phyloP scores from a whole-genome alignment of 2,888 invertebrate species.

The Drosophila algonquin region DNA sequence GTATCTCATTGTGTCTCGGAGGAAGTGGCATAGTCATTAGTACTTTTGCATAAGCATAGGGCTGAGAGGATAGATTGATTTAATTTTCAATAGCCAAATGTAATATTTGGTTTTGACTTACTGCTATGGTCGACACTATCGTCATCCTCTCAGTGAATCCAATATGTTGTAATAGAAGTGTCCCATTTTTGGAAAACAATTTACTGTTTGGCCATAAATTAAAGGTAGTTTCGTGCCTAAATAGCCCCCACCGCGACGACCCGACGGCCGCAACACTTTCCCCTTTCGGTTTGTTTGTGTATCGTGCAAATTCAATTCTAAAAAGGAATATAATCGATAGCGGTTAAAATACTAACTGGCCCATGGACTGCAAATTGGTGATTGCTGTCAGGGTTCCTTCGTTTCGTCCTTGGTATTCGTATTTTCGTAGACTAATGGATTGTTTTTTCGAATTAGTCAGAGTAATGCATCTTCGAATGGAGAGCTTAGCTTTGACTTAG shows the following conservation, averaged over 20 bases:
- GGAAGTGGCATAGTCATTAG: no score
- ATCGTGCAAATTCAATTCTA: slow-evolving; percentile 63
- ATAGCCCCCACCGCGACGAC: not conserved
- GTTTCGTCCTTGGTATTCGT: not conserved
- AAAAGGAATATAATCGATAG: slow-evolving; percentile 51
- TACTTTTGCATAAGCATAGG: no score
- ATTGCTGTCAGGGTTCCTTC: slow-evolving; percentile 16
- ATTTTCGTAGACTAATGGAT: not conserved
- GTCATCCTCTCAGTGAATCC: slow-evolving; percentile 7
- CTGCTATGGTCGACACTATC: no score
- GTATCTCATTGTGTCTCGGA: no score
- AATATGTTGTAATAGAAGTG: slow-evolving; percentile 20
- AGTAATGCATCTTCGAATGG: not conserved
- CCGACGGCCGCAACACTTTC: not conserved
- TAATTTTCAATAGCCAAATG: no score
- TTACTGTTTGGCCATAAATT: slow-evolving; percentile 31
- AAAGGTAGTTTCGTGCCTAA: slow-evolving; percentile 25
- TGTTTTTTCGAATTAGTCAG: not conserved
- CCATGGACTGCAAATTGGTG: slow-evolving; percentile 8
- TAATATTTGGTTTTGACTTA: no score
- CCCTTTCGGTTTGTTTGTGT: slow-evolving; percentile 11
- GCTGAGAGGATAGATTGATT: no score
- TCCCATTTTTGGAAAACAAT: not conserved
- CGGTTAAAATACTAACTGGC: slow-evolving; percentile 33
- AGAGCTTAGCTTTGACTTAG: not conserved